These are phyloP conservation scores for Daubentonia madagascariensis DNA, from an alignment of 2,113 vertebrate species.

Conservation along the genomic window DNA sequence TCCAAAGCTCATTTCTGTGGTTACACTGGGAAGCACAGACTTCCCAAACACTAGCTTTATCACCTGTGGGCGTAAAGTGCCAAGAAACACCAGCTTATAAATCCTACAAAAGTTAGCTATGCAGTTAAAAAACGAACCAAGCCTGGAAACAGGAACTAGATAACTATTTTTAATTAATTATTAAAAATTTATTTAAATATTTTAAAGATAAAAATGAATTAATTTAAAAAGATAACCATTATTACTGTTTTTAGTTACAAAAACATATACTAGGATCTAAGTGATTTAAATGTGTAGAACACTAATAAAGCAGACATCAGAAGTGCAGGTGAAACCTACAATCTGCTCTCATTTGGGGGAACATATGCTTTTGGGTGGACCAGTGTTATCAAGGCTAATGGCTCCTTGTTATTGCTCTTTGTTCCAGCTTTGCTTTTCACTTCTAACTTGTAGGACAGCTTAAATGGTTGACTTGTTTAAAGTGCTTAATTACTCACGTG, in stretches of 20 bases:
- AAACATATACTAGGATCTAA: background rate
- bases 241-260: background rate
- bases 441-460: constrained; percentile 73
- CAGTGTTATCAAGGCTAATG: constrained; percentile 73
- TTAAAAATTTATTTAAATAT: background rate
- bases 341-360: constrained; percentile 60
- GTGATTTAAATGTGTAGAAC: constrained; percentile 22
- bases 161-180: background rate
- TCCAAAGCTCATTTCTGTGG: background rate
- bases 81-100: background rate
- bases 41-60: background rate
- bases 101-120: background rate
- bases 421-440: constrained; percentile 73
- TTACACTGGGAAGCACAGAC: background rate
- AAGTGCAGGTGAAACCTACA: constrained; percentile 68
- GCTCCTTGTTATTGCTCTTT: constrained; percentile 66
- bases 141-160: background rate
- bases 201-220: background rate
- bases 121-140: background rate
- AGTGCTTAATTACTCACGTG: constrained; percentile 76
- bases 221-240: background rate
- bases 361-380: constrained; percentile 48
- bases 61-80: background rate
- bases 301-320: constrained; percentile 33
- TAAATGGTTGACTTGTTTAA: constrained; percentile 78